A percentile compares a stretch with the other conserved stretches of the same genome.
Conservation (phyloP, 1,140 invertebrate genomes). For the Phenacoccus solenopsis region DNA sequence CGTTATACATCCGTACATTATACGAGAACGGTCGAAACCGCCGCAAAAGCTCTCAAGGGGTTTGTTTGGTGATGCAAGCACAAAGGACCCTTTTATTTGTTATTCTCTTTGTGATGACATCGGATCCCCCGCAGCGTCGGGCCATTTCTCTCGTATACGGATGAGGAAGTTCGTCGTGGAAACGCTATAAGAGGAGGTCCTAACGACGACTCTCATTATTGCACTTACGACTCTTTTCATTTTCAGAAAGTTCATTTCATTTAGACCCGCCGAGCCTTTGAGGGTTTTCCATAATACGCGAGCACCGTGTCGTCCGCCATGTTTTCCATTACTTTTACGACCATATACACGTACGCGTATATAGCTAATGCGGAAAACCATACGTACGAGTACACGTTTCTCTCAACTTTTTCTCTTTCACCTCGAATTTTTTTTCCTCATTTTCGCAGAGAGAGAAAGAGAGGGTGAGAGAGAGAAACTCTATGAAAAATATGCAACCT, state of each 20-base stretch:
- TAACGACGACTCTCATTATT: slow-evolving; percentile 17
- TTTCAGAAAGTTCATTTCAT: slow-evolving; percentile 17
- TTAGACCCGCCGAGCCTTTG: slow-evolving; percentile 14
- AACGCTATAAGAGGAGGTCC: slow-evolving; percentile 7
- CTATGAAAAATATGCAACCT: not conserved
- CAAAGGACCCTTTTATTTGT: slow-evolving; percentile 13
- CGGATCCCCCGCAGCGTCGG: slow-evolving; percentile 11
- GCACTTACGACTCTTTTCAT: slow-evolving; percentile 13
- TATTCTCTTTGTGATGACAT: slow-evolving; percentile 18
- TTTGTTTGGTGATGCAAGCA: slow-evolving; percentile 8
- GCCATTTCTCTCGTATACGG: slow-evolving; percentile 1
- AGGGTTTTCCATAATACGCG: slow-evolving; percentile 12
- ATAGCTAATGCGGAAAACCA: not conserved
- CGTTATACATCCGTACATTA: slow-evolving; percentile 9
- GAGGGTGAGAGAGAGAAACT: too few species aligned
- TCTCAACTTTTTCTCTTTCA: not conserved
- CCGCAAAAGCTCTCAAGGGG: slow-evolving; percentile 14
- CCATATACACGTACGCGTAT: not conserved
- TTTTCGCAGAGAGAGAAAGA: not conserved
- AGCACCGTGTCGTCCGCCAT: slow-evolving; percentile 8
- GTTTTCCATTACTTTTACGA: slow-evolving; percentile 16
- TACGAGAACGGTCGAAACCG: slow-evolving; percentile 6
- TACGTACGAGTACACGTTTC: too few species aligned
- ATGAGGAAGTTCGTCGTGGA: slow-evolving; percentile 8
- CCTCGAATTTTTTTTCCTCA: not conserved